Evolutionary conservation across 1,140 invertebrate species (phyloP), one percentile per base, ranked within the genome.

Genomic region (Stegodyphus dumicola): DNA sequence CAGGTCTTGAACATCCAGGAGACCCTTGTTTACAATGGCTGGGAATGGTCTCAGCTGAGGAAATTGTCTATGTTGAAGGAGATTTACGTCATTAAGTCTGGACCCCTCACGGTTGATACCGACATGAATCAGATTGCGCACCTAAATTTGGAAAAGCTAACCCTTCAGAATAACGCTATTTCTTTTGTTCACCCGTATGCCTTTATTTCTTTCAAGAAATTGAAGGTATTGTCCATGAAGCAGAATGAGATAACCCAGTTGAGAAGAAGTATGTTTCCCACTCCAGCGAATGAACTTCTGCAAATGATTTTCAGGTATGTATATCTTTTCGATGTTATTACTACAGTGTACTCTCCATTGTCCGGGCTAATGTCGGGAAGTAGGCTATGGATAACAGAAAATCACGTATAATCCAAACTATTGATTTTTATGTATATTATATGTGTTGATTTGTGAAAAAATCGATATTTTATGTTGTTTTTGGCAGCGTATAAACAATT

Each of bases 231-330:
- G 5, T 79, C 77, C 0, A 52, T 79, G n/a, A 79, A 79, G 18
- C n/a, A 18, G 7, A 79, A 79, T 56, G 10, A 10, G 4, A 79
- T 79, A n/a, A 33, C 51, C 0, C 13, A 69, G 7, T 4, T 79
- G 51, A 79, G 18, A 17, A 69, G 77, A 49, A 70, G 66, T 17
- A 79, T 79, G 77, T 71, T 79, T 15, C 77, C 77, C 9, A 48
- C 48, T 48, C 77, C 77, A 17, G 77, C 77, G 5, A n/a, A 9
- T 7, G 17, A 69, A 54, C 48, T 78, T 1, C 9, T 4, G 7
- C 33, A 52, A 17, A n/a, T 78, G 17, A 67, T 67, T 53, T 53
- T 78, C 7, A 78, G 77, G 77, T 78, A 78, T 11, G 77, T 65
- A 10, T 17, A 33, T 33, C 33, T 33, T 33, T 33, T 33, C 3